phyloP scores from a whole-genome alignment of 1,140 invertebrate species.

The Heliconius congener region DNA sequence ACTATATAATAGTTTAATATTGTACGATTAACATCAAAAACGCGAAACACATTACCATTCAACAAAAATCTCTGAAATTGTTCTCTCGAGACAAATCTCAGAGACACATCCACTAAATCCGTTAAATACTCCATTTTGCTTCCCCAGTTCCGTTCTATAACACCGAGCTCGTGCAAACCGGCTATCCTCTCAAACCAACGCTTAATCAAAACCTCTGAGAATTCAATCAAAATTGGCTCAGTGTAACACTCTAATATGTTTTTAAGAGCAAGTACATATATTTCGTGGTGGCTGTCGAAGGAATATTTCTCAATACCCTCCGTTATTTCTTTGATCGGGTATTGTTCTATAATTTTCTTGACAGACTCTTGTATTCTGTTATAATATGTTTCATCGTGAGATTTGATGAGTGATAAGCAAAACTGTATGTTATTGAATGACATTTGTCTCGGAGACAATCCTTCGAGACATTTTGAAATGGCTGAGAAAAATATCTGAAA shows the following conservation, averaged over 20 bases:
- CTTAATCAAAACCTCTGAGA: background rate
- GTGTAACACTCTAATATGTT: background rate
- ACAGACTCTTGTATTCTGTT: background rate
- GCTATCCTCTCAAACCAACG: constrained; percentile 11
- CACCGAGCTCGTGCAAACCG: background rate
- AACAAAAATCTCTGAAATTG: background rate
- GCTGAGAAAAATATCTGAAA: background rate
- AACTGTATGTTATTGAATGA: background rate
- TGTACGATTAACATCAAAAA: background rate
- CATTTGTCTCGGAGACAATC: background rate
- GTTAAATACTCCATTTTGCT: constrained; percentile 23
- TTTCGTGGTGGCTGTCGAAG: constrained; percentile 7
- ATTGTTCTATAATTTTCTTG: background rate
- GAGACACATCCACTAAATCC: constrained; percentile 16
- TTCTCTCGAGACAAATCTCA: constrained; percentile 6
- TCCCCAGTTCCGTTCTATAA: constrained; percentile 9
- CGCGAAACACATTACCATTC: background rate
- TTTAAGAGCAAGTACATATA: background rate
- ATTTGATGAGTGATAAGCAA: background rate
- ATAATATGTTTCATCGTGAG: background rate
- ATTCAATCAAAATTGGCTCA: constrained; percentile 21
- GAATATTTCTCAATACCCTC: constrained; percentile 18
- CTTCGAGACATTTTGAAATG: background rate
- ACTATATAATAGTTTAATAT: no score
- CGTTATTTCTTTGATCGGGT: constrained; percentile 9